Base-by-base conservation (phyloP, 1,140 invertebrate genomes). In the Drosophila bifasciata region DNA sequence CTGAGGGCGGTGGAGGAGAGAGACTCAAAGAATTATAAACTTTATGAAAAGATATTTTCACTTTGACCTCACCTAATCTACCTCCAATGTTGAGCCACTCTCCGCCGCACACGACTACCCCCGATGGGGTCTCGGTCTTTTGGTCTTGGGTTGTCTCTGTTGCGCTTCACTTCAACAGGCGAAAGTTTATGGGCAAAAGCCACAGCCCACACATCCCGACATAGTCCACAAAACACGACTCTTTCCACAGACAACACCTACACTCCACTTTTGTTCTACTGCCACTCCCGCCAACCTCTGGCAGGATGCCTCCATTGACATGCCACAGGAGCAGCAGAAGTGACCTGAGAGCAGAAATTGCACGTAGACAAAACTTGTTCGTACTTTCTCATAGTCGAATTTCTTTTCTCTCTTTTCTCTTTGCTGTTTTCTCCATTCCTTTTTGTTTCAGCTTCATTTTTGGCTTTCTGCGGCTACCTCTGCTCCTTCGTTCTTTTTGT, bases 131-230 rank as follows among this genome's bases (percentile, higher is more conserved):
- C 21, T 13, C 45, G 45, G 36, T 51, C n/a, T n/a, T n/a, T n/a
- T n/a, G n/a, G n/a, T n/a, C n/a, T n/a, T n/a, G n/a, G n/a, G n/a
- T n/a, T n/a, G n/a, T 61, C 36, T 74, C 62, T 76, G 58, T 57
- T 79, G 62, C 62, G 64, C 56, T 39, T 58, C 41, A 63, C 81
- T 67, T 74, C 67, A 85, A 80, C 80, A 70, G 83, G 77, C 81
- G 58, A 73, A 86, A 85, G 68, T 85, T 85, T 85, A 85, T 85
- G 81, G 62, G 73, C 81, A 74, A 88, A 74, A 85, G 81, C 83
- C 83, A 63, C 77, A 88, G 36, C 67, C 83, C 67, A 78, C 75
- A 79, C 63, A 71, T 25, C 32, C 49, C 25, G 15, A 32, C 67
- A 21, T 3, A 21, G 21, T 43, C 69, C 46, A 39, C 32, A 40